Base-by-base conservation (phyloP, 2,888 invertebrate genomes). In the Cybosia mesomella region DNA sequence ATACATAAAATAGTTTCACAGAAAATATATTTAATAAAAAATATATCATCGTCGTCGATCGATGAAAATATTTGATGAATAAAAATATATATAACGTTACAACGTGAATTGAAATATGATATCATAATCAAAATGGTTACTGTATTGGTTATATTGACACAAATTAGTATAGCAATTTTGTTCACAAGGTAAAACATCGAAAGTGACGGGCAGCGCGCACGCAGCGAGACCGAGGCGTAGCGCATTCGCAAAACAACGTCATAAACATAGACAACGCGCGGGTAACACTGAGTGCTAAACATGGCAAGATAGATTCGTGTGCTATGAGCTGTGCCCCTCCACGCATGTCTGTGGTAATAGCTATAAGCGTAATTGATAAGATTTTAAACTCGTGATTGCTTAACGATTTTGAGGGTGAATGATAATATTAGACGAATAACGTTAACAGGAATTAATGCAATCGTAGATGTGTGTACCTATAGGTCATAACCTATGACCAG, bases 151-250 rank as follows among this genome's bases (percentile, higher is more conserved):
- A 21, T 67, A 67, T 58, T 73, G 66, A 71, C 76, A 75, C 68
- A 69, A 61, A 62, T 74, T 76, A 60, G 24, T 36, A 54, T 58
- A 62, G 39, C 32, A 75, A 68, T 15, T 73, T 49, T 68, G 67
- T 66, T 66, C 66, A 73, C 75, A 74, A 75, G 69, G 65, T 72
- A 73, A n/a, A 70, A 75, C 55, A 83, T 76, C 65, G 80, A 84
- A 82, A 83, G 84, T 83, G 73, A 60, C 64, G 49, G 49, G n/a
- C 54, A 66, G 58, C 53, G 65, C 67, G 62, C 62, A 36, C 69
- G 63, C 71, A 59, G 28, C 43, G 34, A 22, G 49, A 22, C 39
- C 15, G 15, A 58, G 22, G 64, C n/a, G n/a, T n/a, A 28, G 71
- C 22, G 79, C 75, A 68, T 77, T 71, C 77, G 67, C 68, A 71